A percentile compares a stretch with the other conserved stretches of the same genome.
phyloP scores from a whole-genome alignment of 2,797 vertebrate genomes.

The Pangasius larnaudii region DNA sequence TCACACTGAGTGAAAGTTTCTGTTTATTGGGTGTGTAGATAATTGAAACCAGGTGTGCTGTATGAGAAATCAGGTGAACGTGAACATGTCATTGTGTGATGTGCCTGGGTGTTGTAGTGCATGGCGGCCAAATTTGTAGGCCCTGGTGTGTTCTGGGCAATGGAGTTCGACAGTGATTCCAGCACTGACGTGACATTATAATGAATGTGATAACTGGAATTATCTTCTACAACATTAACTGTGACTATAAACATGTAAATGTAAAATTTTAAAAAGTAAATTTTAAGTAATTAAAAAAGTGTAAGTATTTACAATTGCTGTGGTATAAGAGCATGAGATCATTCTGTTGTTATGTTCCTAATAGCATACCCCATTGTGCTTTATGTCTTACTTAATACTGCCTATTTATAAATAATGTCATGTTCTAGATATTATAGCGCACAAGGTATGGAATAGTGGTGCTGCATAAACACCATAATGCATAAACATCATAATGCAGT shows the following conservation, averaged over 20 bases:
- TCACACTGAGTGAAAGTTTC: background rate
- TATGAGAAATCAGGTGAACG: background rate
- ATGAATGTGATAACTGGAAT: background rate
- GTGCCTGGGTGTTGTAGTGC: background rate
- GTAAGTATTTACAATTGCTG: background rate
- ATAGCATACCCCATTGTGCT: background rate
- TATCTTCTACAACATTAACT: background rate
- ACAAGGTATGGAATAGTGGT: background rate
- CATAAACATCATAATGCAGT: background rate
- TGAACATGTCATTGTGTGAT: background rate
- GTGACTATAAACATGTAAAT: background rate
- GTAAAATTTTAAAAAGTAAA: no score
- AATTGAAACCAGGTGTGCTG: background rate
- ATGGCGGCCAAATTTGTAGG: background rate
- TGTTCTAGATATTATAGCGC: background rate
- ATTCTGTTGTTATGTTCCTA: background rate
- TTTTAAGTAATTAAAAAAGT: background rate
- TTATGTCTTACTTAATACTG: background rate
- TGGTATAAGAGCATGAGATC: background rate
- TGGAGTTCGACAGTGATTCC: background rate
- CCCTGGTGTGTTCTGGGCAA: background rate
- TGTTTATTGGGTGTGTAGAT: background rate
- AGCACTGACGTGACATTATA: background rate
- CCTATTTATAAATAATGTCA: background rate
- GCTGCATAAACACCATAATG: background rate